These are phyloP conservation scores for Cairina moschata DNA, from an alignment of 2,113 vertebrate species.

Conservation along the genomic window DNA sequence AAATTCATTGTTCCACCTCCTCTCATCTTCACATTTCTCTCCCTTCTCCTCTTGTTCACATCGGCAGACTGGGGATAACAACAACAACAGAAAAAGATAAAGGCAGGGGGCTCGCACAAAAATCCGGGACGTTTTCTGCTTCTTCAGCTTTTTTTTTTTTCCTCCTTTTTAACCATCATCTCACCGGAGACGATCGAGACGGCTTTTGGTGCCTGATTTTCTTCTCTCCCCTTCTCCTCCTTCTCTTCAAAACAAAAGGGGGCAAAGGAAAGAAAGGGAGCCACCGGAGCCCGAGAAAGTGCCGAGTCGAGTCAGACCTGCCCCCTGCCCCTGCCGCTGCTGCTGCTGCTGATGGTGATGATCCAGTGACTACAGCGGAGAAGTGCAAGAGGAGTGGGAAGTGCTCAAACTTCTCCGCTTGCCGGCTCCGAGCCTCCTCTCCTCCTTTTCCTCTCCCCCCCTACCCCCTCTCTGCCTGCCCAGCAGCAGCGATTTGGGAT, in stretches of 20 bases:
- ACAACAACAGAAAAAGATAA: conserved; percentile 54
- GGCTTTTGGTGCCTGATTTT: conserved; percentile 47
- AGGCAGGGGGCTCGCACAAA: conserved; percentile 59
- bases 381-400: conserved; percentile 48
- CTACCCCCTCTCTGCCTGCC: neutral
- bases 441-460: conserved; percentile 12
- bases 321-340: neutral
- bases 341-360: neutral
- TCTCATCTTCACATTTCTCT: conserved; percentile 84
- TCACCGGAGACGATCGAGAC: conserved; percentile 44
- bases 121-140: conserved; percentile 75
- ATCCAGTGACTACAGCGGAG: conserved; percentile 19
- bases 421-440: conserved; percentile 40
- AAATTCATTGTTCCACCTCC: conserved; percentile 89
- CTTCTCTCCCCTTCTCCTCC: conserved; percentile 46
- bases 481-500: neutral
- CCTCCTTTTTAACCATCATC: conserved; percentile 32
- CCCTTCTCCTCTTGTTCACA: conserved; percentile 77
- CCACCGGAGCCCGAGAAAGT: conserved; percentile 32
- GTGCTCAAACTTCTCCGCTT: conserved; percentile 66
- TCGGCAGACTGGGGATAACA: conserved; percentile 79
- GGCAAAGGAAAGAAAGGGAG: conserved; percentile 55
- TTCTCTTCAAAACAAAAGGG: conserved; percentile 44
- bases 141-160: neutral
- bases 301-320: conserved; percentile 41